Evolutionary conservation across 2,113 vertebrate genomes (phyloP), one percentile per base, ranked within the genome.

Genomic region (Leptosomus discolor): DNA sequence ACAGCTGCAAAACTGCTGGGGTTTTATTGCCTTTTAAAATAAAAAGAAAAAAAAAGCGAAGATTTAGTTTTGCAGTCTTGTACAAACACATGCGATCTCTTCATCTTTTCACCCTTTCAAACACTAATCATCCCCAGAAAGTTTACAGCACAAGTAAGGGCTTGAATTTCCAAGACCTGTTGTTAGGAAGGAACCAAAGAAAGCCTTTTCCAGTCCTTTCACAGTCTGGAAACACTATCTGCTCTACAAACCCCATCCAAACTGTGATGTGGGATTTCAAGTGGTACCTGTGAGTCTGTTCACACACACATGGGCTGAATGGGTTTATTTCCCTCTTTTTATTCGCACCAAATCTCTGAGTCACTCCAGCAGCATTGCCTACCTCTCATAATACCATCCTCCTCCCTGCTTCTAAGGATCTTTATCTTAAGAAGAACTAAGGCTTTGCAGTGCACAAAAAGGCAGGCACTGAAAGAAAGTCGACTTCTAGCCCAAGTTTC

Each of bases 61-160:
- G 5, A 16, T 69, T 57, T 27, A 3, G 1, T 64, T 81, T 69
- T 30, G 1, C 12, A 74, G 0, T 39, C 8, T 6, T 20, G 11
- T 37, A 39, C 15, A 30, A 51, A 56, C 2, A 2, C 2, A 1
- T 21, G 3, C 6, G 2, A 24, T 74, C 36, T 54, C 18, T 43
- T 65, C 24, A n/a, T 43, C 22, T 43, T 71, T 69, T 57, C 60
- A 43, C 23, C 12, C 15, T 84, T 64, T 76, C 46, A 58, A 51
- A 67, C 5, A 39, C 3, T 57, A 41, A 15, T 23, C 16, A 27
- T 27, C 8, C 19, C 8, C 74, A 65, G n/a, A 36, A 85, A 53
- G 16, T 9, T 71, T 61, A 27, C 1, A 2, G 18, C 22, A 57
- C 12, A 26, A 14, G 41, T 39, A 29, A 76, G 4, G 24, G 10